phyloP scores from a whole-genome alignment of 2,888 invertebrate species.

The Drosophila eohydei region DNA sequence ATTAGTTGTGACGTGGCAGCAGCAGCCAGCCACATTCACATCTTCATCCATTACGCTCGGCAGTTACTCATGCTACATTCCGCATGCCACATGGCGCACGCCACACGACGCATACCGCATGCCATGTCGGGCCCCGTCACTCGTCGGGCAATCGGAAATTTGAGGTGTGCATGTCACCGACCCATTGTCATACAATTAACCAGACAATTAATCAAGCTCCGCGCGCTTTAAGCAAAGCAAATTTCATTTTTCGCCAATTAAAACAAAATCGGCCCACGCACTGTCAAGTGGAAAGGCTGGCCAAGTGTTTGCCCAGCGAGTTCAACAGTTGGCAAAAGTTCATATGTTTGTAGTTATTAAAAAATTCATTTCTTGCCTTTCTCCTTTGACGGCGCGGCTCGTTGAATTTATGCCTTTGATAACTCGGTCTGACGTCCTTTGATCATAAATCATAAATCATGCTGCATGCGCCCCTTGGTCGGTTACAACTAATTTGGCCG shows the following conservation, averaged over 20 bases:
- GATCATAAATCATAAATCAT: slow-evolving; percentile 22
- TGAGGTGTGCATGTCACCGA: slow-evolving; percentile 27
- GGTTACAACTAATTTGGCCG: slow-evolving; percentile 1
- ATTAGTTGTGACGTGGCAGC: slow-evolving; percentile 46
- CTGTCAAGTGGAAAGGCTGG: not conserved
- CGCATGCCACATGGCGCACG: not conserved
- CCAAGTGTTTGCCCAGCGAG: not conserved
- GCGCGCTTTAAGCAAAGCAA: slow-evolving; percentile 16
- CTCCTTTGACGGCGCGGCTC: slow-evolving; percentile 3
- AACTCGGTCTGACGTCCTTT: not conserved
- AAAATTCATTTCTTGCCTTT: not conserved
- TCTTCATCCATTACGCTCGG: slow-evolving; percentile 2
- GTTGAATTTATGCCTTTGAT: not conserved
- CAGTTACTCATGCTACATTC: not conserved
- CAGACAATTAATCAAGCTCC: slow-evolving; percentile 55
- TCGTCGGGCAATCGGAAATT: slow-evolving; percentile 21
- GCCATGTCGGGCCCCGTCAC: not conserved
- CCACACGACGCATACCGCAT: not conserved
- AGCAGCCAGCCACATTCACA: not conserved
- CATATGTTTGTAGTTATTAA: slow-evolving; percentile 3
- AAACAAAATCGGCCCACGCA: not conserved
- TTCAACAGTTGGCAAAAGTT: not conserved
- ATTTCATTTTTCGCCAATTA: slow-evolving; percentile 42
- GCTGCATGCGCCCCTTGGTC: not conserved
- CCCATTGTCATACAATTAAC: slow-evolving; percentile 49